Conservation (phyloP, 2,797 vertebrate species). For the Rhabdomys pumilio region DNA sequence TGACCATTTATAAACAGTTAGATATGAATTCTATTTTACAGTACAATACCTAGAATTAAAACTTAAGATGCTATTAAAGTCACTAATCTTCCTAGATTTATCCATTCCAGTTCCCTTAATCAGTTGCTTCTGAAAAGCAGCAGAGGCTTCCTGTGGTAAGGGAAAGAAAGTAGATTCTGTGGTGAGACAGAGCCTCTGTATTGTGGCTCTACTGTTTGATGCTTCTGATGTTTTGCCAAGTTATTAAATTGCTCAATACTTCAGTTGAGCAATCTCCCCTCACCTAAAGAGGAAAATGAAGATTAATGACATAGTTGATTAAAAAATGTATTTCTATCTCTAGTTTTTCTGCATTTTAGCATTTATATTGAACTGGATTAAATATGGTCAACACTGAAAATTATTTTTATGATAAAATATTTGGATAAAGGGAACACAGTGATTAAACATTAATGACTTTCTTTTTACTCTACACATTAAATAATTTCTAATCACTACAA, state of each 20-base stretch:
- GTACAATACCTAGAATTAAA: constrained; percentile 34
- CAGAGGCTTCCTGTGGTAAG: not conserved
- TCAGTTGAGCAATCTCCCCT: constrained; percentile 21
- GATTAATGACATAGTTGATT: constrained; percentile 32
- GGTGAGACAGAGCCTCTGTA: not conserved
- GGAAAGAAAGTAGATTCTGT: constrained; percentile 21
- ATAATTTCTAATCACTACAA: constrained; percentile 62
- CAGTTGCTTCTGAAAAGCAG: constrained; percentile 38
- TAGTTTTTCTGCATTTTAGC: constrained; percentile 61
- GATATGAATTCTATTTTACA: not conserved
- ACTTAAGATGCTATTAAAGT: constrained; percentile 24
- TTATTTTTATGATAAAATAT: constrained; percentile 62
- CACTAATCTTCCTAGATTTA: constrained; percentile 51
- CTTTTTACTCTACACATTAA: constrained; percentile 41
- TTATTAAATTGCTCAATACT: constrained; percentile 18
- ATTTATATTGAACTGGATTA: constrained; percentile 29
- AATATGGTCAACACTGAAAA: constrained; percentile 41
- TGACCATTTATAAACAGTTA: constrained; percentile 5
- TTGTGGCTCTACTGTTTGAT: constrained; percentile 38
- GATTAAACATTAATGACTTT: constrained; percentile 56
- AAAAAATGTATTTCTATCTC: constrained; percentile 57
- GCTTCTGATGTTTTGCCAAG: constrained; percentile 10
- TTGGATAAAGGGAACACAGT: not conserved
- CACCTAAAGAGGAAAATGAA: constrained; percentile 57
- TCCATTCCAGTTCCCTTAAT: constrained; percentile 20